Conservation (phyloP, 2,888 invertebrate species). For the Caenorhabditis plicata region DNA sequence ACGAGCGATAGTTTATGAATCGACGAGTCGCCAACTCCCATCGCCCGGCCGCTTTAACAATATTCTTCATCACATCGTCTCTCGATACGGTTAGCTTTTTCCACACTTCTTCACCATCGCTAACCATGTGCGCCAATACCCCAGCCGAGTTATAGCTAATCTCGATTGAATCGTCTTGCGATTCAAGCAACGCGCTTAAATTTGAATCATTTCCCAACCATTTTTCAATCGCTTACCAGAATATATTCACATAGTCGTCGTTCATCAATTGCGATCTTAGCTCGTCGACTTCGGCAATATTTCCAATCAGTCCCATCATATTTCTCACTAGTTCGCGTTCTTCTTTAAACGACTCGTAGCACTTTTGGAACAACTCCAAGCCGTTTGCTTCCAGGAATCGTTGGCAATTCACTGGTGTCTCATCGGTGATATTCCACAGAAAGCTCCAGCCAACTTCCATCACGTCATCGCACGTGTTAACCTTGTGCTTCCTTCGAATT, state of each 20-base stretch:
- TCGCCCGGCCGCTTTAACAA: constrained; percentile 75
- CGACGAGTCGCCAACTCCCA: constrained; percentile 86
- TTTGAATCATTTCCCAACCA: constrained; percentile 2
- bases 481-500: constrained; percentile 79
- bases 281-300: constrained; percentile 88
- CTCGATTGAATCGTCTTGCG: constrained; percentile 89
- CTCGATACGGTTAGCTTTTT: constrained; percentile 58
- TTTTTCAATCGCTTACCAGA: constrained; percentile 68
- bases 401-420: constrained; percentile 89
- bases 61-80: constrained; percentile 52
- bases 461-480: constrained; percentile 85
- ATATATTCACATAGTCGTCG: constrained; percentile 80
- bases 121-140: constrained; percentile 90
- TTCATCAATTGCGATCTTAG: constrained; percentile 83
- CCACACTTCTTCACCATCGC: constrained; percentile 86
- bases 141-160: constrained; percentile 72
- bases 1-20: constrained; percentile 94
- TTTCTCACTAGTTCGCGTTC: constrained; percentile 80
- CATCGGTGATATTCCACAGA: constrained; percentile 84
- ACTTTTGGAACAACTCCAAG: constrained; percentile 85
- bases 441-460: constrained; percentile 97
- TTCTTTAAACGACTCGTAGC: constrained; percentile 74
- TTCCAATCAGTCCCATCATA: constrained; percentile 92
- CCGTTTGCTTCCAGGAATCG: constrained; percentile 85
- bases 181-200: constrained; percentile 78